A percentile compares a stretch with the other conserved stretches of the same genome.
Conservation (phyloP, 2,888 invertebrate species). For the Aphidoletes aphidimyza region DNA sequence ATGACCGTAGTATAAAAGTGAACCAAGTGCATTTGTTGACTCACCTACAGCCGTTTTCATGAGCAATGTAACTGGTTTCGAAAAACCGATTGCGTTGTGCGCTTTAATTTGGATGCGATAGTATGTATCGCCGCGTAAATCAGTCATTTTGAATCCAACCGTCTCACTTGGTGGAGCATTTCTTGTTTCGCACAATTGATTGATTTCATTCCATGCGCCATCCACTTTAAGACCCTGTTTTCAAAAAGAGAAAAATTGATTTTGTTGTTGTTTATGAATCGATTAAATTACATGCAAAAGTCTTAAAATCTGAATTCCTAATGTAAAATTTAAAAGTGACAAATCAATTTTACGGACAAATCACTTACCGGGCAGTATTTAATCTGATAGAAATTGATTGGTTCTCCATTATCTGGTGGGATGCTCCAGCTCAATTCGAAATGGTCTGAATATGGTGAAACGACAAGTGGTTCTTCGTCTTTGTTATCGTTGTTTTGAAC, state of each 20-base stretch:
- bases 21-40: constrained; percentile 68
- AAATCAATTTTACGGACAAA: not conserved
- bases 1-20: constrained; percentile 67
- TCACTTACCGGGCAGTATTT: constrained; percentile 81
- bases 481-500: constrained; percentile 66
- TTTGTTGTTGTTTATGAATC: not conserved
- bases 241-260: not conserved
- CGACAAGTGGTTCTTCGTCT: constrained; percentile 67
- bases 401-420: constrained; percentile 90
- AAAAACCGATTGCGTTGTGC: constrained; percentile 86
- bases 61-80: constrained; percentile 79
- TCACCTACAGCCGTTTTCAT: constrained; percentile 91
- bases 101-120: constrained; percentile 82
- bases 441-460: constrained; percentile 78
- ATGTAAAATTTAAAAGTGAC: constrained; percentile 58
- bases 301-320: no score
- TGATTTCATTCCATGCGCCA: constrained; percentile 73
- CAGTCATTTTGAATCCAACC: constrained; percentile 74
- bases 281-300: no score
- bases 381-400: constrained; percentile 84
- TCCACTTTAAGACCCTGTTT: constrained; percentile 74
- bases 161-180: constrained; percentile 73
- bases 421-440: constrained; percentile 86
- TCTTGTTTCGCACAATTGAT: constrained; percentile 70
- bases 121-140: constrained; percentile 79